Evolutionary conservation across 1,140 invertebrate genomes (phyloP).

Genomic region (Drosophila subobscura): DNA sequence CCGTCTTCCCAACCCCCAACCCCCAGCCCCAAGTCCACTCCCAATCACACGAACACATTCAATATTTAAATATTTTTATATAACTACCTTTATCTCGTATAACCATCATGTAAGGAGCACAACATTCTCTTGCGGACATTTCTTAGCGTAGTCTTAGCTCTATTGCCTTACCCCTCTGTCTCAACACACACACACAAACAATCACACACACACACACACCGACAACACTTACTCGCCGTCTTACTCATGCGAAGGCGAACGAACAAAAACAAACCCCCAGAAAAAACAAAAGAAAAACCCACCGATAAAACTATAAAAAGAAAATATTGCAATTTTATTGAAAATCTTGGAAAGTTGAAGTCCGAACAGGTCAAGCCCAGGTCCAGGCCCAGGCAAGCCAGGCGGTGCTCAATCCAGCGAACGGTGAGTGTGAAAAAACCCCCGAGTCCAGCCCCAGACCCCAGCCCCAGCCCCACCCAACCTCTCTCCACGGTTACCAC

Average conservation of each 20-base stretch:
- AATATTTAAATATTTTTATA: constrained; percentile 11
- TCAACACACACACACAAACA: neutral
- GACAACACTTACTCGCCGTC: neutral
- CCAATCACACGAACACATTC: constrained; percentile 20
- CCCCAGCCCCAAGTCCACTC: neutral
- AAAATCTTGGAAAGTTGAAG: constrained; percentile 53
- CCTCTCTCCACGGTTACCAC: neutral
- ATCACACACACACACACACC: constrained; percentile 2
- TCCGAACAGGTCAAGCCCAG: constrained; percentile 45
- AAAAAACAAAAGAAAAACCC: neutral
- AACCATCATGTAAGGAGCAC: constrained; percentile 36
- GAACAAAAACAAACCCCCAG: neutral
- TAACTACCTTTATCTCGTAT: neutral
- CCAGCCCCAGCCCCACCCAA: neutral
- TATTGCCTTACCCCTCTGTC: constrained; percentile 11
- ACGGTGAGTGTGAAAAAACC: constrained; percentile 35
- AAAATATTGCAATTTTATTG: constrained; percentile 23
- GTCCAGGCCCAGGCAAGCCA: constrained; percentile 32
- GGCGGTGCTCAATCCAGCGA: constrained; percentile 33
- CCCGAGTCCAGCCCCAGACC: constrained; percentile 1
- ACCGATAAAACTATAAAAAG: neutral
- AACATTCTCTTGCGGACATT: constrained; percentile 43
- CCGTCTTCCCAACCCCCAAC: constrained; percentile 24
- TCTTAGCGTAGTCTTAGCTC: constrained; percentile 42
- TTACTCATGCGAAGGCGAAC: too few species aligned